phyloP scores from a whole-genome alignment of 2,888 invertebrate genomes.

The Amblyteles armatorius region DNA sequence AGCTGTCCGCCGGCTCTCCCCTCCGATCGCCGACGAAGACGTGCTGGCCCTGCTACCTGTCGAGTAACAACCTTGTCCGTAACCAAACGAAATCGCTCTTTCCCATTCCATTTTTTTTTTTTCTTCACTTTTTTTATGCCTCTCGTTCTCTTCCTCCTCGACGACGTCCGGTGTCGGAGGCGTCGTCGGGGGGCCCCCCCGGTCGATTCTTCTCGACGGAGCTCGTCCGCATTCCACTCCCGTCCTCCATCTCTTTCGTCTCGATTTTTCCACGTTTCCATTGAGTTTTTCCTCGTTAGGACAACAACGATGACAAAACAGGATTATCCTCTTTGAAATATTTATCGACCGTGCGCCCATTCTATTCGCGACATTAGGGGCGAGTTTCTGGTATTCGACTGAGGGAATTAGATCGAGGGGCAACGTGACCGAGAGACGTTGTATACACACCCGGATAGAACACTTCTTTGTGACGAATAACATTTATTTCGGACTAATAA shows the following conservation, averaged over 20 bases:
- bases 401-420: not conserved
- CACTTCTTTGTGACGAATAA: too few species aligned
- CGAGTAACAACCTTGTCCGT: slow-evolving; percentile 72
- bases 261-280: slow-evolving; percentile 49
- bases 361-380: not conserved
- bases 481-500: too few species aligned
- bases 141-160: slow-evolving; percentile 36
- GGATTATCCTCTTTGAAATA: slow-evolving; percentile 17
- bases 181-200: slow-evolving; percentile 61
- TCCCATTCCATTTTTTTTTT: slow-evolving; percentile 10
- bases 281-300: slow-evolving; percentile 22
- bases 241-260: slow-evolving; percentile 19
- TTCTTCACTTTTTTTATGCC: not conserved
- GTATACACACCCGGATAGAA: not conserved
- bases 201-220: slow-evolving; percentile 52
- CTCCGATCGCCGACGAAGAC: slow-evolving; percentile 49
- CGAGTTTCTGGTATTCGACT: not conserved
- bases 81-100: slow-evolving; percentile 73
- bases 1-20: slow-evolving; percentile 60
- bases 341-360: not conserved
- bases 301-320: slow-evolving; percentile 17
- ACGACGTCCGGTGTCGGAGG: slow-evolving; percentile 61
- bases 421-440: not conserved
- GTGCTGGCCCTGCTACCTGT: slow-evolving; percentile 72
- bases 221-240: slow-evolving; percentile 63